phyloP scores from a whole-genome alignment of 2,888 invertebrate genomes.

The Tricholauxania praeusta region DNA sequence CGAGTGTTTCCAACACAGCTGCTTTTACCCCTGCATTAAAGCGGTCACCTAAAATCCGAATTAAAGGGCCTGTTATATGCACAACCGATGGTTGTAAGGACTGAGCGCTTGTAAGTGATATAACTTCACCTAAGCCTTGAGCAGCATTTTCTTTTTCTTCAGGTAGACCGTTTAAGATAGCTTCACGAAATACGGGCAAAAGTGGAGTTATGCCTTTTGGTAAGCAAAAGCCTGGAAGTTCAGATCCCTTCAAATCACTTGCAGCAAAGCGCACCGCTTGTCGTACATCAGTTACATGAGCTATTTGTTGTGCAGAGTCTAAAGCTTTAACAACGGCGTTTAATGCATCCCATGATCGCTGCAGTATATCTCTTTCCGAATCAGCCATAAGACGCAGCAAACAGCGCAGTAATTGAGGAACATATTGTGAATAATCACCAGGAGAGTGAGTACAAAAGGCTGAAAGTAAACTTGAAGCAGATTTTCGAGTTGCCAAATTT shows the following conservation, averaged over 20 bases:
- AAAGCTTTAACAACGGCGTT: constrained; percentile 89
- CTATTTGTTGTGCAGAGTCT: constrained; percentile 85
- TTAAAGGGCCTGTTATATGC: constrained; percentile 97
- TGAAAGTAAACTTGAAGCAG: constrained; percentile 88
- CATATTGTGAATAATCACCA: constrained; percentile 88
- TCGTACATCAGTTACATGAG: constrained; percentile 89
- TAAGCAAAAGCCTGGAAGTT: constrained; percentile 92
- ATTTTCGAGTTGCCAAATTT: constrained; percentile 76
- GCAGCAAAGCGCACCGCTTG: constrained; percentile 93
- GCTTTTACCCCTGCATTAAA: constrained; percentile 96
- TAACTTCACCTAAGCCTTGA: constrained; percentile 82
- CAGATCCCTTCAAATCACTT: constrained; percentile 83
- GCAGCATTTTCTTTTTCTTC: constrained; percentile 97
- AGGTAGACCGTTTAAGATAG: constrained; percentile 93
- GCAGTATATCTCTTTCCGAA: constrained; percentile 82
- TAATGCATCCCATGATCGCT: constrained; percentile 92
- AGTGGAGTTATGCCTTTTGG: constrained; percentile 95
- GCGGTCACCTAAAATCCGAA: constrained; percentile 95
- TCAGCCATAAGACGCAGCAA: constrained; percentile 88
- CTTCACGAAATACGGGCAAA: constrained; percentile 94
- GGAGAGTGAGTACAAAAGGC: constrained; percentile 91
- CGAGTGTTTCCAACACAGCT: constrained; percentile 94
- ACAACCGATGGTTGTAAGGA: constrained; percentile 96
- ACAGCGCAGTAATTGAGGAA: constrained; percentile 88
- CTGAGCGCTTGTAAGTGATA: constrained; percentile 78